phyloP scores from a whole-genome alignment of 2,113 vertebrate genomes.

The Gymnobelideus leadbeateri region DNA sequence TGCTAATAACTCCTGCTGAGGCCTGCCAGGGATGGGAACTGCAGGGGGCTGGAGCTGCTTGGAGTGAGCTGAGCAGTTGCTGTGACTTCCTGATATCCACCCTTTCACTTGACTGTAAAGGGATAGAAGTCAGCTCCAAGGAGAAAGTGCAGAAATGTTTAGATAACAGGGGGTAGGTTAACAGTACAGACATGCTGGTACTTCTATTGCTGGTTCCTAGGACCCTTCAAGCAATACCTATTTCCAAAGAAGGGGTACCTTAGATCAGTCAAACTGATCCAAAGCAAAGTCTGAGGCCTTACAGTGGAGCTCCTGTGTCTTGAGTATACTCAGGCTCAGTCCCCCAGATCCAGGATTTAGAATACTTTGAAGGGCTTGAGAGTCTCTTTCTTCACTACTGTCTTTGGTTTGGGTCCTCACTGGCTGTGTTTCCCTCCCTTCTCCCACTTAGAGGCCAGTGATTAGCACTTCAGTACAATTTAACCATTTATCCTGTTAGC shows the following conservation, averaged over 20 bases:
- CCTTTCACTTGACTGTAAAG: not conserved
- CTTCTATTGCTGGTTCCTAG: not conserved
- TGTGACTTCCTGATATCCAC: not conserved
- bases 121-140: not conserved
- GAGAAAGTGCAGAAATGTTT: not conserved
- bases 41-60: too few species aligned
- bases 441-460: not conserved
- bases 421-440: not conserved
- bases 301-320: not conserved
- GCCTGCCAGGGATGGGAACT: too few species aligned
- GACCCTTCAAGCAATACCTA: not conserved
- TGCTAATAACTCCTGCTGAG: too few species aligned
- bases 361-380: not conserved
- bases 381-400: too few species aligned
- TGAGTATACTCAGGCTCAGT: not conserved
- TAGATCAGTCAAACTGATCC: not conserved
- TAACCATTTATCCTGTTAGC: not conserved
- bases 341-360: not conserved
- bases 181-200: not conserved
- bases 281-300: not conserved
- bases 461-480: not conserved
- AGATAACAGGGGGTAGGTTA: not conserved
- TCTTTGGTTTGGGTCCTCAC: not conserved
- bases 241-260: not conserved
- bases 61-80: not conserved